Evolutionary conservation across 2,888 invertebrate genomes (phyloP).

Genomic region (Hesperia comma): DNA sequence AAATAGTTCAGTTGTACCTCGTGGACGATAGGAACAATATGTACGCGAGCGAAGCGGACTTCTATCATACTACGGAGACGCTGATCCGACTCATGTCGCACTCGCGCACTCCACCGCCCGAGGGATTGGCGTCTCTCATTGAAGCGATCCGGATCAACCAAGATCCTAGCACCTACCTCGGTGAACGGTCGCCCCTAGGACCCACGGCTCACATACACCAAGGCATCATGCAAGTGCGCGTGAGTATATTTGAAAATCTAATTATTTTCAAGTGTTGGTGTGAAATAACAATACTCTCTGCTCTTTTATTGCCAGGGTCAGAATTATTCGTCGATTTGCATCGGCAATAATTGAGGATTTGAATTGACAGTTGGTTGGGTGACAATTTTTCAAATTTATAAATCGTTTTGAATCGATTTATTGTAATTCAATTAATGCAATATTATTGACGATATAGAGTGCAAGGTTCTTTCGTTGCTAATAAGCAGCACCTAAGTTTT

Average conservation of each 20-base stretch:
- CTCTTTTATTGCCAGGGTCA: not conserved
- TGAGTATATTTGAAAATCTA: constrained; percentile 63
- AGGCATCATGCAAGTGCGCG: constrained; percentile 93
- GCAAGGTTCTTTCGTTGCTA: too few relatives aligned
- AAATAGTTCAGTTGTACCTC: constrained; percentile 93
- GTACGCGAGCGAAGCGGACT: constrained; percentile 91
- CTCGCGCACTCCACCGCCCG: constrained; percentile 90
- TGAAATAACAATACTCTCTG: not conserved
- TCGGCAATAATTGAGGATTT: not conserved
- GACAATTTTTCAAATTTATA: too few relatives aligned
- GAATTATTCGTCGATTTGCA: not conserved
- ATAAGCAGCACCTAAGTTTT: too few relatives aligned
- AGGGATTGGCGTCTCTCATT: constrained; percentile 91
- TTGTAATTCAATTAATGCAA: too few relatives aligned
- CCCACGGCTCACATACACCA: constrained; percentile 96
- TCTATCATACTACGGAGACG: constrained; percentile 94
- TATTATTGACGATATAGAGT: too few relatives aligned
- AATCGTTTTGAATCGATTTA: too few relatives aligned
- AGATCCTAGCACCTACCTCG: constrained; percentile 87
- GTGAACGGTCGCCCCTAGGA: constrained; percentile 90
- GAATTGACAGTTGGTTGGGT: too few relatives aligned
- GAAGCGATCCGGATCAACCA: constrained; percentile 91
- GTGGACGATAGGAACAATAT: constrained; percentile 92
- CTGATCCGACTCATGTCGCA: constrained; percentile 90
- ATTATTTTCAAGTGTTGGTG: too few relatives aligned